phyloP scores from a whole-genome alignment of 2,888 invertebrate genomes.

The Caenorhabditis macrosperma region DNA sequence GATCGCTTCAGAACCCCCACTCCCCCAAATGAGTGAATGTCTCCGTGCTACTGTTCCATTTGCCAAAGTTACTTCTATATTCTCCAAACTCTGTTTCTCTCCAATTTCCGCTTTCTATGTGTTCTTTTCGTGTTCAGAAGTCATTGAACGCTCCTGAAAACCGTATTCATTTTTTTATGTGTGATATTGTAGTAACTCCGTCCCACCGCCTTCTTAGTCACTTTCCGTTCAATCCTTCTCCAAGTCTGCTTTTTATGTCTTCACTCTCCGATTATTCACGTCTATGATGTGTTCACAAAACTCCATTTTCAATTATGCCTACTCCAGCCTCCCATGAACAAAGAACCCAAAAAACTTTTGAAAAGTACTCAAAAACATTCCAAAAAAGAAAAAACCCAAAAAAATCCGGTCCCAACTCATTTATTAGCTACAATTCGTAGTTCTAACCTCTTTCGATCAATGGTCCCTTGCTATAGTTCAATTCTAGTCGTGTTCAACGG shows the following conservation, averaged over 20 bases:
- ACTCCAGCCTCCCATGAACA: no score
- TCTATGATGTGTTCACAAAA: constrained; percentile 30
- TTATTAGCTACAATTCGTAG: neutral
- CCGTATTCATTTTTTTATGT: no score
- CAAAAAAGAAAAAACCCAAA: neutral
- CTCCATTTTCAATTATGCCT: neutral
- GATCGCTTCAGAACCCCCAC: neutral
- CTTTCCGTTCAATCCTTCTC: neutral
- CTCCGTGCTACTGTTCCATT: neutral
- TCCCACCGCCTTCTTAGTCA: constrained; percentile 4
- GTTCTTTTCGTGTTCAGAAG: no score
- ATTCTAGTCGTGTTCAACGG: neutral
- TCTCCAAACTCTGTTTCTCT: no score
- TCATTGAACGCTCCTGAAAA: no score
- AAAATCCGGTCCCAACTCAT: neutral
- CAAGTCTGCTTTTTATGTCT: neutral
- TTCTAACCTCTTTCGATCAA: no score
- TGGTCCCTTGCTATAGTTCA: neutral
- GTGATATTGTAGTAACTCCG: no score
- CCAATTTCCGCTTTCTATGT: no score
- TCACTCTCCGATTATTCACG: constrained; percentile 21
- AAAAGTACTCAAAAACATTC: neutral
- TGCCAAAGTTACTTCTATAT: no score
- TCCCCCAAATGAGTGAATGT: neutral
- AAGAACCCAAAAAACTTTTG: neutral